These are phyloP conservation scores for Prenolepis imparis DNA, from an alignment of 2,888 invertebrate species.

Conservation along the genomic window DNA sequence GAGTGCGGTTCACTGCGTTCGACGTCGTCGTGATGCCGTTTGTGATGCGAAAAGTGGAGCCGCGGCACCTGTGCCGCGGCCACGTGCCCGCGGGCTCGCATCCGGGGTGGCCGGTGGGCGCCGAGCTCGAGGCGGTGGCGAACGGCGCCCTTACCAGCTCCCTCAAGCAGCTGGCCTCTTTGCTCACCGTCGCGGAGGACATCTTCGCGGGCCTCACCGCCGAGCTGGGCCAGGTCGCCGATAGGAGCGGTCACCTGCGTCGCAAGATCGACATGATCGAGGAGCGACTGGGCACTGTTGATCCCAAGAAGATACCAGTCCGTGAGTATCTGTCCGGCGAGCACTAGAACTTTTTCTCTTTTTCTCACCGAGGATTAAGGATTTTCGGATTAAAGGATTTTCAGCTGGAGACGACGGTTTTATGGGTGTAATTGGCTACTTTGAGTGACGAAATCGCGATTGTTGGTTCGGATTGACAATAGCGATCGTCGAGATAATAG, in stretches of 20 bases:
- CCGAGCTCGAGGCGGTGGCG: slow-evolving; percentile 94
- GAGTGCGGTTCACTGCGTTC: slow-evolving; percentile 27
- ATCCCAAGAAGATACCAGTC: slow-evolving; percentile 97
- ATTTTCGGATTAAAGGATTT: neutral
- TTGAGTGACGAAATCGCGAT: neutral
- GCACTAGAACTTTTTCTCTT: neutral
- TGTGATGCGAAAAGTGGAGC: slow-evolving; percentile 94
- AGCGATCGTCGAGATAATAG: neutral
- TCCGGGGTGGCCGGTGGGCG: slow-evolving; percentile 93
- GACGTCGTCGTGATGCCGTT: slow-evolving; percentile 92
- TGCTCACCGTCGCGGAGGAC: slow-evolving; percentile 94
- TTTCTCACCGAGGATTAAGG: neutral
- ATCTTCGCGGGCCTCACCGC: slow-evolving; percentile 94
- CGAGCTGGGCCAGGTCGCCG: slow-evolving; percentile 91
- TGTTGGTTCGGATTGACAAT: too few relatives aligned
- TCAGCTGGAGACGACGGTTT: too few relatives aligned
- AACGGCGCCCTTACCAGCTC: slow-evolving; percentile 95
- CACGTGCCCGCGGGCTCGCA: slow-evolving; percentile 93
- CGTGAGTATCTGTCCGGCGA: slow-evolving; percentile 91
- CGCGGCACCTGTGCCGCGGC: slow-evolving; percentile 91
- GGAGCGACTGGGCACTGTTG: slow-evolving; percentile 91
- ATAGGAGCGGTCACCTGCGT: slow-evolving; percentile 91
- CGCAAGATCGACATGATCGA: slow-evolving; percentile 91
- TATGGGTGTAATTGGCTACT: too few relatives aligned
- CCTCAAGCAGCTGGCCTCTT: slow-evolving; percentile 93